Evolutionary conservation across 2,888 invertebrate species (phyloP), one percentile per base, ranked within the genome.

Genomic region (Chrysolina americana): DNA sequence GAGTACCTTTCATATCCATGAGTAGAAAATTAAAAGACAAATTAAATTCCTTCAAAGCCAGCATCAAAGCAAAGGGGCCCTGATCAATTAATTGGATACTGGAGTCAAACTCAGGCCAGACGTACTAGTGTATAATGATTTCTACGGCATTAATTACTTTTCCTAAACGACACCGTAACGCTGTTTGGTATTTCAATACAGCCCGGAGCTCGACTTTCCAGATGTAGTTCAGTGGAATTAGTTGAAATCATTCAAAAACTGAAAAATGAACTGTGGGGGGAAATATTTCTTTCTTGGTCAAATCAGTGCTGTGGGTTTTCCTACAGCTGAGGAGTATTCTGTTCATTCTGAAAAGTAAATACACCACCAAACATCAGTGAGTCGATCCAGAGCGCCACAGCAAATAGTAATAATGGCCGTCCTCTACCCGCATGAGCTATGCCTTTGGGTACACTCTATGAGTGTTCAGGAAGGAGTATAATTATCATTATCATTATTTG

Each of bases 41-140:
- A 78, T 72, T 74, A 68, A 73, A 70, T 75, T 75, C 74, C 72
- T 72, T 72, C 63, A 75, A 41, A 75, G 44, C 50, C 71, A 41
- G 72, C 70, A 75, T 78, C 78, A 76, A 78, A 78, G 76, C 47
- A 76, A 75, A 76, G 72, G 68, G 70, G 70, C 69, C 71, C 76
- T 76, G 75, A 78, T 76, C 72, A 75, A 77, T 76, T 79, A 77
- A 79, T 76, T 79, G 77, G 76, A 79, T 79, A 77, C 77, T 79
- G 64, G 70, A 72, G 75, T 23, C 10, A 56, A 65, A 69, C 69
- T 74, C 23, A 71, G 64, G 41, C 50, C 69, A 28, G 64, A 44
- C 48, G 65, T 44, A 63, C 48, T 64, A 41, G 36, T 63, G 68
- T 71, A 36, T 59, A 73, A 77, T 68, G 68, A 75, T 77, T 77